Evolutionary conservation across 2,113 vertebrate species (phyloP), one percentile per base, ranked within the genome.

Genomic region (Thunnus thynnus): DNA sequence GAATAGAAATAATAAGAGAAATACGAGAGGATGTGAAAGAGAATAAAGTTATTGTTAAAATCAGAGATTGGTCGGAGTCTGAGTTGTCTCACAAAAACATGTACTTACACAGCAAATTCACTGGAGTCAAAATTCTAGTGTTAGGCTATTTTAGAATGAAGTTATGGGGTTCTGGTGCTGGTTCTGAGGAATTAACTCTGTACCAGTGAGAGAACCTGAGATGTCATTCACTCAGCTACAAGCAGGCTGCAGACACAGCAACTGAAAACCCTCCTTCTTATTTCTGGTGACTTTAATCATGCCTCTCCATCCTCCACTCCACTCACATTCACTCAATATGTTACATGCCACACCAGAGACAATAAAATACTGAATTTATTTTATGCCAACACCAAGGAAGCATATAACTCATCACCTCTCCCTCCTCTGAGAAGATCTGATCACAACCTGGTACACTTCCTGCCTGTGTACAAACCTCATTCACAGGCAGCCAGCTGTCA

Each of bases 381-480:
- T 18, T 73, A 61, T 73, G 56, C 25, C 7, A 73, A 73, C 56
- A 73, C 56, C 46, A 50, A 73, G 55, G 69, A 58, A 17, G 69
- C 41, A 58, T 46, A 48, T 44, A 44, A 13, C 20, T 46, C 69
- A 56, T 57, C 52, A 13, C 22, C 22, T 20, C 55, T 57, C 7
- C 18, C 68, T 32, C 25, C 27, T 11, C 57, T 18, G 5, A 13
- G 58, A 17, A 61, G 58, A 61, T 36, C 27, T 4, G 27, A 60
- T 16, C 27, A 36, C 7, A 36, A 61, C 16, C 5, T 36, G 14
- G 30, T 41, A 10, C 25, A 14, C 30, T 25, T 78, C 14, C 46
- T 27, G 64, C 25, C 41, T 27, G 32, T 57, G 3, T 46, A 27
- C n/a, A 71, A 27, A 18, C 36, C 2, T 71, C 3, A 3, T 71